Evolutionary conservation across 37 sponge, comb jelly and placozoan species (phyloP).

Genomic region (Cliona cf. orientalis): DNA sequence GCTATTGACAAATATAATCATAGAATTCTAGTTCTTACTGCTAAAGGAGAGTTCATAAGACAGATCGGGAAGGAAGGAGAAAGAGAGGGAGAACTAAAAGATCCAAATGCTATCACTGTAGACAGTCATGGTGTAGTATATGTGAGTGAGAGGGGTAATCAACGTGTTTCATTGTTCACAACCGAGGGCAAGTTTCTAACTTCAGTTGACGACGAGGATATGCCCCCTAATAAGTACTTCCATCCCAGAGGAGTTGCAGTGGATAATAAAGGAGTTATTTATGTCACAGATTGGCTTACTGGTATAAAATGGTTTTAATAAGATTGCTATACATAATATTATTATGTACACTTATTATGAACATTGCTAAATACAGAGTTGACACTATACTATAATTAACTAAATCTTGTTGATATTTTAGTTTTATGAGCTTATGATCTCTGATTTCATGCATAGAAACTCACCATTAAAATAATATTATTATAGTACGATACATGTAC

Average conservation of each 20-base stretch:
- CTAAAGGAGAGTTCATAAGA: not conserved
- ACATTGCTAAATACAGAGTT: too few species aligned
- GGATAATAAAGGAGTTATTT: not conserved
- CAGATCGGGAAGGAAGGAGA: slow-evolving; percentile 4
- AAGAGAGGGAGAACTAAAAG: not conserved
- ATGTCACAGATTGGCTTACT: not conserved
- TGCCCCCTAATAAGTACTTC: not conserved
- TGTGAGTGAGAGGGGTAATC: slow-evolving; percentile 1
- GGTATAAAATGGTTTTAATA: too few species aligned
- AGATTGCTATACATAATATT: too few species aligned
- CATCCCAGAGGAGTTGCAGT: not conserved
- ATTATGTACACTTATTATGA: too few species aligned
- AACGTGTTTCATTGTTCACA: slow-evolving; percentile 15
- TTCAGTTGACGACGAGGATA: slow-evolving; percentile 39
- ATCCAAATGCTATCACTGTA: not conserved
- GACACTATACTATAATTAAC: too few species aligned
- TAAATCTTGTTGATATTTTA: too few species aligned
- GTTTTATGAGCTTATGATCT: too few species aligned
- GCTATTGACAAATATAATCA: slow-evolving; percentile 45
- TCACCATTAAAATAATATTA: too few species aligned
- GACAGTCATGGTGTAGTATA: not conserved
- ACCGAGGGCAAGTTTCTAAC: slow-evolving; percentile 31
- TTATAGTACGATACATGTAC: too few species aligned
- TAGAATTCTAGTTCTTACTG: slow-evolving; percentile 50
- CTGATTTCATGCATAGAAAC: too few species aligned